Conservation (phyloP, 23 tunicate genomes). For the Clavelina lepadiformis region DNA sequence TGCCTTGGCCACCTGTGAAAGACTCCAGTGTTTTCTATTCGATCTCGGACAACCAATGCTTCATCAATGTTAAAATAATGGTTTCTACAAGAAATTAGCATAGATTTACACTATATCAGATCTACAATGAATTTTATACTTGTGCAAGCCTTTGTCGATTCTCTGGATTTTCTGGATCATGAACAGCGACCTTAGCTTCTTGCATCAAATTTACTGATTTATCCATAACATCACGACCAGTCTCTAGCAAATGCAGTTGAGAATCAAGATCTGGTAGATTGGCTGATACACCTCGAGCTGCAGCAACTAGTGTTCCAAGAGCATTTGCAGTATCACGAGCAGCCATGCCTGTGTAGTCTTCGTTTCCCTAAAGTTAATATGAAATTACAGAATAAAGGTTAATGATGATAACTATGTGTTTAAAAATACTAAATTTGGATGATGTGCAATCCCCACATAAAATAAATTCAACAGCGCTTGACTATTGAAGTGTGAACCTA, state of each 20-base stretch:
- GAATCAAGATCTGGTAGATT: slow-evolving; percentile 78
- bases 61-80: no score
- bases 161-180: slow-evolving; percentile 88
- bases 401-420: no score
- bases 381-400: no score
- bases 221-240: slow-evolving; percentile 90
- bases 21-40: no score
- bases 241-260: slow-evolving; percentile 70
- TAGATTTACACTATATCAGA: not conserved
- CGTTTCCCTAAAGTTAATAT: slow-evolving; percentile 92
- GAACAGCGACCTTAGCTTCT: slow-evolving; percentile 83
- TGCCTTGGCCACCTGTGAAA: slow-evolving; percentile 84
- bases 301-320: slow-evolving; percentile 65
- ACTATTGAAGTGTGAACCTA: no score
- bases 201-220: slow-evolving; percentile 83
- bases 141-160: slow-evolving; percentile 84
- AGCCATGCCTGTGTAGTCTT: slow-evolving; percentile 94
- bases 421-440: no score
- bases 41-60: no score
- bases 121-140: slow-evolving; percentile 15
- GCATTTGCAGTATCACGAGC: slow-evolving; percentile 94
- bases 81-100: not conserved
- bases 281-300: slow-evolving; percentile 94
- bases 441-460: no score
- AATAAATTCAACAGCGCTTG: no score